These are phyloP conservation scores for Paramacrobiotus metropolitanus DNA, from an alignment of 1,140 invertebrate genomes.

Conservation along the genomic window DNA sequence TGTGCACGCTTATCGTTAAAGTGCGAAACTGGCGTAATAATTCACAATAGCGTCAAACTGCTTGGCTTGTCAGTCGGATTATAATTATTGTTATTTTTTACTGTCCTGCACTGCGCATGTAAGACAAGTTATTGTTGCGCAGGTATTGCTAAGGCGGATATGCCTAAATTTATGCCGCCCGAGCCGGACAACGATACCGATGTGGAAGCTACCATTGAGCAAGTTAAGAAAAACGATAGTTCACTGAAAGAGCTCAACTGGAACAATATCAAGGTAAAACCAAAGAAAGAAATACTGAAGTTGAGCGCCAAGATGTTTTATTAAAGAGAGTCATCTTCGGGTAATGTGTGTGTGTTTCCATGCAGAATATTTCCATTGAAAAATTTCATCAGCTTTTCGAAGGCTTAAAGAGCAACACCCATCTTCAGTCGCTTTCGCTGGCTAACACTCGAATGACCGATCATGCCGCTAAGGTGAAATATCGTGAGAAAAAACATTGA, in stretches of 20 bases:
- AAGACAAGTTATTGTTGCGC: too few relatives aligned
- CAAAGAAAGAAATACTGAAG: too few relatives aligned
- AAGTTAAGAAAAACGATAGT: conserved; percentile 62
- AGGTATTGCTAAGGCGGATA: conserved; percentile 76
- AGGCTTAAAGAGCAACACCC: conserved; percentile 62
- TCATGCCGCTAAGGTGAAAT: conserved; percentile 38
- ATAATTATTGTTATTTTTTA: too few relatives aligned
- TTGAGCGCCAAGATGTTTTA: too few relatives aligned
- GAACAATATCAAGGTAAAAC: conserved; percentile 70
- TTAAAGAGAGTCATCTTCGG: too few relatives aligned
- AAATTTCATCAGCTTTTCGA: conserved; percentile 71
- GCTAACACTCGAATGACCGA: conserved; percentile 81
- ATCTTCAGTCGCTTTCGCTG: conserved; percentile 67
- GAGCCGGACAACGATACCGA: conserved; percentile 85
- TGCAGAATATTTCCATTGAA: conserved; percentile 85
- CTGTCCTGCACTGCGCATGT: too few relatives aligned
- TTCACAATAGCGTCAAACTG: too few relatives aligned
- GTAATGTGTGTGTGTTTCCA: conserved; percentile 15
- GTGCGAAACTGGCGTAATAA: too few relatives aligned
- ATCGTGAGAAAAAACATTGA: conserved; percentile 1
- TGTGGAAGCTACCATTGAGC: conserved; percentile 63
- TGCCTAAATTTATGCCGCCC: conserved; percentile 57
- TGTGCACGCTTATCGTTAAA: too few relatives aligned
- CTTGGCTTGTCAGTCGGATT: too few relatives aligned
- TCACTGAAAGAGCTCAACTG: conserved; percentile 68